phyloP scores from a whole-genome alignment of 2,113 vertebrate genomes.

The Aspidoscelis tigris region DNA sequence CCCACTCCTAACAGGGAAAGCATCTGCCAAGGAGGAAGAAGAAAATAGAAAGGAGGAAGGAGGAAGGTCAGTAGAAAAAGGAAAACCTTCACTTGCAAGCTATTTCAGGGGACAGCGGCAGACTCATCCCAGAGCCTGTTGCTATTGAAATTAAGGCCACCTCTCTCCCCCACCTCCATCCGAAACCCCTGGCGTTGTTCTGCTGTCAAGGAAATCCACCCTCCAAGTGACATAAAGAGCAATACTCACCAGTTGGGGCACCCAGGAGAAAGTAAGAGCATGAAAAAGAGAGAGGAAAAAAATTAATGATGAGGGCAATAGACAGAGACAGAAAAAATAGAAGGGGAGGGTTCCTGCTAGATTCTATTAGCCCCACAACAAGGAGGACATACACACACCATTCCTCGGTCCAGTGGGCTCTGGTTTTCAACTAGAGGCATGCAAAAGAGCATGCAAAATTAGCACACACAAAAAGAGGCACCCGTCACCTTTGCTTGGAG shows the following conservation, averaged over 20 bases:
- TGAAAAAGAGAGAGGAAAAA: background rate
- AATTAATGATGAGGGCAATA: background rate
- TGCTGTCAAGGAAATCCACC: background rate
- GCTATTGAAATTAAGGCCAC: background rate
- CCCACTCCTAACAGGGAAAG: slow-evolving; percentile 79
- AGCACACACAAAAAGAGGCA: too few relatives aligned
- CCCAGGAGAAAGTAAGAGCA: slow-evolving; percentile 4
- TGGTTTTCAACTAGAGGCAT: too few relatives aligned
- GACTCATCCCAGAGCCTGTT: background rate
- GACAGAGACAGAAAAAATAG: background rate
- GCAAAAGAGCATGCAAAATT: too few relatives aligned
- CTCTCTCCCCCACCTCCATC: background rate
- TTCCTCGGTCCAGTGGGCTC: too few relatives aligned
- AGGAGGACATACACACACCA: background rate
- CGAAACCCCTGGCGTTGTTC: background rate
- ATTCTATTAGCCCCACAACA: background rate
- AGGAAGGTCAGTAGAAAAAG: background rate
- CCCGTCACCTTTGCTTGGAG: too few relatives aligned
- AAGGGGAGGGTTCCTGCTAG: background rate
- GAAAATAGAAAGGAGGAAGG: background rate
- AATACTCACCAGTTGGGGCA: slow-evolving; percentile 26
- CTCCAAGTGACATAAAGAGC: background rate
- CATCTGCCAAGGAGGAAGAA: slow-evolving; percentile 5
- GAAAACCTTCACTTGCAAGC: background rate
- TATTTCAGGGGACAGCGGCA: background rate